Evolutionary conservation across 2,888 invertebrate genomes (phyloP), one percentile per base, ranked within the genome.

Genomic region (Poecilobothrus nobilitatus): DNA sequence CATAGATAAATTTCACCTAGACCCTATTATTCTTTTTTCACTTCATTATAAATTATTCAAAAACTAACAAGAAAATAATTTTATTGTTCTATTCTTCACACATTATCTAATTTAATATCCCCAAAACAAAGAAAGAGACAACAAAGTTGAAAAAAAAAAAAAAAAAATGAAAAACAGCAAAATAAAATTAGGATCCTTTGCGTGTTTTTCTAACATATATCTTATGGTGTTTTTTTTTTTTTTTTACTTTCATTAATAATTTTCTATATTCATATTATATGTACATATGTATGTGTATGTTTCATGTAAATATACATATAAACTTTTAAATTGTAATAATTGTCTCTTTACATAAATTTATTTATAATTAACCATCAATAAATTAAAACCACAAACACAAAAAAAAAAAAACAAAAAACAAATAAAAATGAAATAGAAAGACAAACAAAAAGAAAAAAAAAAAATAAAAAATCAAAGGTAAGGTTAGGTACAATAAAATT

Each of bases 41-140:
- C 18, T 53, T 53, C 53, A 53, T 53, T 53, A 53, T 53, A 53
- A 53, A 53, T 53, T 53, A 53, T 53, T 3, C 18, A 53, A 53
- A 53, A 53, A 53, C 53, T 53, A 53, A 53, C 53, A 53, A 53
- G 18, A 53, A 53, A 18, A 53, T 53, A 53, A 53, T 53, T 53
- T 53, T 53, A 53, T 53, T 53, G 53, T 53, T 53, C 53, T 53
- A 53, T 53, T 53, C 53, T 53, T 53, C 53, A 53, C 53, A 53
- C 53, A 53, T 53, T 53, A 53, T 53, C 53, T 53, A 53, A 53
- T 53, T 53, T 53, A 53, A 53, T 53, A 53, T 53, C 53, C 53
- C 15, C 15, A 53, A 53, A 53, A n/a, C 15, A 18, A 53, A 53
- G 27, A 27, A 27, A 27, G 27, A 27, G 27, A 27, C 27, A 27